phyloP scores from a whole-genome alignment of 2,797 vertebrate species.

The Sebastes flavidus region DNA sequence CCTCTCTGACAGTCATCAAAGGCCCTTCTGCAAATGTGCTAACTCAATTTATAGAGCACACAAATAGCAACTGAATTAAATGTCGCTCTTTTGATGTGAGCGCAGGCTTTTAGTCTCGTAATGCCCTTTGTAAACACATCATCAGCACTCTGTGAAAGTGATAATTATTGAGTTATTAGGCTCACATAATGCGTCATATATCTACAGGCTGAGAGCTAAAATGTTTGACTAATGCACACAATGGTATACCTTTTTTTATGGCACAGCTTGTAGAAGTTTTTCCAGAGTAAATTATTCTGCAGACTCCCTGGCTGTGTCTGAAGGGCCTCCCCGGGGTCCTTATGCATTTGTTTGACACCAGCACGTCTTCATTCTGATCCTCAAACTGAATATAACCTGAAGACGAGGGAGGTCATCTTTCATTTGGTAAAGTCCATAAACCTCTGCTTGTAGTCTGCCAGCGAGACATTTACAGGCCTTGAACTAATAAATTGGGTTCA shows the following conservation, averaged over 20 bases:
- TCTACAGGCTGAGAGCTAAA: not conserved
- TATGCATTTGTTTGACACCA: not conserved
- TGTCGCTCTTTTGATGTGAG: not conserved
- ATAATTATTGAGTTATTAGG: not conserved
- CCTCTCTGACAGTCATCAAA: not conserved
- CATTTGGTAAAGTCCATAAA: slow-evolving; percentile 9
- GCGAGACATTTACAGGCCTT: not conserved
- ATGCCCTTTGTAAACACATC: not conserved
- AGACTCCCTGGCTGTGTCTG: not conserved
- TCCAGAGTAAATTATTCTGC: not conserved
- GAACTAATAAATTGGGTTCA: slow-evolving; percentile 21
- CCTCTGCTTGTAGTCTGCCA: not conserved
- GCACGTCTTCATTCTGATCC: not conserved
- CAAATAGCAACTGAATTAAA: not conserved
- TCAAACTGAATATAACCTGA: not conserved
- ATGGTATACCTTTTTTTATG: not conserved
- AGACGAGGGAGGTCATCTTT: not conserved
- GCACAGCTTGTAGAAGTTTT: not conserved
- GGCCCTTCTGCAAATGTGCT: not conserved
- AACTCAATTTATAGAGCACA: not conserved
- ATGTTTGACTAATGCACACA: not conserved
- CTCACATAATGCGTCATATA: not conserved
- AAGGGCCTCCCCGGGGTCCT: not conserved
- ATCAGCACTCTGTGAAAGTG: not conserved
- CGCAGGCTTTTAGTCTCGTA: not conserved